Conservation (phyloP, 1,140 invertebrate genomes). For the Ladona fulva region DNA sequence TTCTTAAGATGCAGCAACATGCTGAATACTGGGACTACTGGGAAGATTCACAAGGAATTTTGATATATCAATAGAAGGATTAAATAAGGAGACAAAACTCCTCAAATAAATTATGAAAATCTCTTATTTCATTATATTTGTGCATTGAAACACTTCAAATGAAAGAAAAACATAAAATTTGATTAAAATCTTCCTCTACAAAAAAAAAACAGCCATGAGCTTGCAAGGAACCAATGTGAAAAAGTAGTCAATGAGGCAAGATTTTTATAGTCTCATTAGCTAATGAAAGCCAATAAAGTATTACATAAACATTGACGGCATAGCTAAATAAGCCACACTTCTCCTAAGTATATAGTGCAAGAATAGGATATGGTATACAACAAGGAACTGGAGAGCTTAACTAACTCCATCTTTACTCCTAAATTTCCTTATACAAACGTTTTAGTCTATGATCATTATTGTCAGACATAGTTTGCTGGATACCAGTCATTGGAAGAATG, state of each 20-base stretch:
- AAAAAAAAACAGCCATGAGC: background rate
- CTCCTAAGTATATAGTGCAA: background rate
- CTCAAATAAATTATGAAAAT: no score
- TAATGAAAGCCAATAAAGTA: background rate
- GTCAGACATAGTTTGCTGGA: background rate
- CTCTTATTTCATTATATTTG: no score
- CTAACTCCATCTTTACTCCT: background rate
- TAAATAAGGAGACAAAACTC: no score
- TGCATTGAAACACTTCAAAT: no score
- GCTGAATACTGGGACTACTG: no score
- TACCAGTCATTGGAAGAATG: background rate
- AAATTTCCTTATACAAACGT: background rate
- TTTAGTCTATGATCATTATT: conserved; percentile 4
- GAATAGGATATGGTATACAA: background rate
- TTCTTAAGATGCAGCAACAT: no score
- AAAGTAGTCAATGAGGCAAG: background rate
- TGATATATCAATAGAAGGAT: no score
- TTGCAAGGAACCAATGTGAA: background rate
- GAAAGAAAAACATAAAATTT: no score
- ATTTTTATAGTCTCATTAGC: background rate
- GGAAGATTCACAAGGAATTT: no score
- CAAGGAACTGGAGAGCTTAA: background rate
- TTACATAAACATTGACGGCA: background rate
- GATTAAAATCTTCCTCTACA: background rate
- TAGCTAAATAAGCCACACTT: background rate